Evolutionary conservation across 1,140 invertebrate species (phyloP), one percentile per base, ranked within the genome.

Genomic region (Drosophila obscura): DNA sequence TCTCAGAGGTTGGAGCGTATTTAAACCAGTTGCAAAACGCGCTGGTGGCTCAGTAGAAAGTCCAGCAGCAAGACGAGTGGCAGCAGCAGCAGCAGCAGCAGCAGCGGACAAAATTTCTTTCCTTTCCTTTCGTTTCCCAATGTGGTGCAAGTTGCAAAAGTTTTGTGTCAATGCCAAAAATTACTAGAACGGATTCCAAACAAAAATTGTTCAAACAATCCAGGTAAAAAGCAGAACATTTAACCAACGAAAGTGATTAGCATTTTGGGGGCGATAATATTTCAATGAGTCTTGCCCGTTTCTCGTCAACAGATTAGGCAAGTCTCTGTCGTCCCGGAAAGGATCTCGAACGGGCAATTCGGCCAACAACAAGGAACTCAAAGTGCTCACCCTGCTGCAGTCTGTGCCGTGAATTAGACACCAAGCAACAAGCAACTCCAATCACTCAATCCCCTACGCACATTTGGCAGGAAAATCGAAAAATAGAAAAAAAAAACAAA

Each of bases 321-420:
- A 95, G 92, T 94, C 95, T 91, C 93, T 95, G n/a, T 82, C 92
- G 55, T 95, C 94, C 58, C 92, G 93, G 57, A 95, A 95, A 93
- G 95, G 95, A 53, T 95, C 95, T 76, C 92, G 95, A 31, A 93
- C 93, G 60, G 95, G 94, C 73, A 96, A 96, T 91, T 92, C 94
- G 88, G 95, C 94, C 84, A 96, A 96, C 90, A 93, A 93, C 56
- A 93, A 96, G 90, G 95, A 96, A 93, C 92, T 96, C 50, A 93
- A 95, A 92, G 95, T 96, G n/a, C 92, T 96, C 15, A 95, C 95
- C 16, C 94, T 94, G 68, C 92, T 96, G 75, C 95, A 96, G 85
- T 95, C 95, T 94, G 95, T 96, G 43, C 95, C 95, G 69, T 96
- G 90, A 91, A 89, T 73, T 60, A 71, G 69, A 49, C 19, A 19